Conservation (phyloP, 2,113 vertebrate genomes). For the Pagrus major region DNA sequence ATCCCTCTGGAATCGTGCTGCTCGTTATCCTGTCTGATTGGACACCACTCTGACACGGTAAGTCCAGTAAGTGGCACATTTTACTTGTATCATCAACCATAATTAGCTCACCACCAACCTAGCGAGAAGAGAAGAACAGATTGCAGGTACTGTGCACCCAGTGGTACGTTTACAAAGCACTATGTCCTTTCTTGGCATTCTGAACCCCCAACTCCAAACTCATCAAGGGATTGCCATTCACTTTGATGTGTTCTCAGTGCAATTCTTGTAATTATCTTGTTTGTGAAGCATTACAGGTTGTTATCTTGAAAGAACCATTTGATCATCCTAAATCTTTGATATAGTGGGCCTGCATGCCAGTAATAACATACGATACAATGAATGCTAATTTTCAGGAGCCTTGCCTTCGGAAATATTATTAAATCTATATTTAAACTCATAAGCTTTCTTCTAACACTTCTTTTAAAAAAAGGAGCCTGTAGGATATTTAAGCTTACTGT, state of each 20-base stretch:
- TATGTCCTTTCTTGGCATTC: slow-evolving; percentile 15
- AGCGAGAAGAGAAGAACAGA: slow-evolving; percentile 30
- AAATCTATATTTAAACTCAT: slow-evolving; percentile 45
- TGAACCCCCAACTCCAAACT: slow-evolving; percentile 40
- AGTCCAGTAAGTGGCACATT: slow-evolving; percentile 57
- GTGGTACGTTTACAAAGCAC: slow-evolving; percentile 30
- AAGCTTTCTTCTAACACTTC: slow-evolving; percentile 16
- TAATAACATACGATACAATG: slow-evolving; percentile 22
- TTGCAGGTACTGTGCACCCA: slow-evolving; percentile 27
- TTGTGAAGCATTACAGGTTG: slow-evolving; percentile 52
- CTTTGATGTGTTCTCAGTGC: slow-evolving; percentile 67
- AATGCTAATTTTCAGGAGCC: background rate
- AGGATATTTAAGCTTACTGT: slow-evolving; percentile 16
- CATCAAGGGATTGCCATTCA: slow-evolving; percentile 52
- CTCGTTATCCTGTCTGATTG: slow-evolving; percentile 64
- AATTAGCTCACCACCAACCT: slow-evolving; percentile 45
- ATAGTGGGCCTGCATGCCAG: background rate
- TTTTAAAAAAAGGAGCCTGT: slow-evolving; percentile 9
- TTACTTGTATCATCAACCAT: slow-evolving; percentile 37
- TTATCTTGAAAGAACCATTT: slow-evolving; percentile 62
- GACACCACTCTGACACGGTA: slow-evolving; percentile 44
- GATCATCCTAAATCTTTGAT: slow-evolving; percentile 51
- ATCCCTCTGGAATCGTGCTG: slow-evolving; percentile 36
- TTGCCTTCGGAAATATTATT: no score
- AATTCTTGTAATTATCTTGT: slow-evolving; percentile 65